Base-by-base conservation (phyloP, 2,888 invertebrate species). In the Dastarcus helophoroides region DNA sequence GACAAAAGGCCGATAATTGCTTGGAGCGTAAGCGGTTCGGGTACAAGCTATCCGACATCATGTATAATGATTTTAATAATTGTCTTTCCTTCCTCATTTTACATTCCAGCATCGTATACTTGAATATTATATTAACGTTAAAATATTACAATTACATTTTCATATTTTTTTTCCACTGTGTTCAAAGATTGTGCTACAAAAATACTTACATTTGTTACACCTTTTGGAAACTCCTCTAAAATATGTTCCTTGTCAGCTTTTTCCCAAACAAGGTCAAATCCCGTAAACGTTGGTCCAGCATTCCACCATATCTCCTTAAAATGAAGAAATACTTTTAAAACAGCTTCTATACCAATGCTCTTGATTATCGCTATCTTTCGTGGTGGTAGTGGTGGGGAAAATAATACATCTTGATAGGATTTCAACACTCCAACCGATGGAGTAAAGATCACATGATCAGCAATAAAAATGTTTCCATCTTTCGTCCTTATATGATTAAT, bases 371-470 rank as follows among this genome's bases (percentile, higher is more conserved):
- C 24, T 9, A 38, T 13, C 33, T 48, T 49, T 1, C 33, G 32
- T 14, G 33, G 32, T 4, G 43, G 40, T 9, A 49, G 33, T 8
- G 10, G 5, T 4, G 50, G 50, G 10, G 32, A 10, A 32, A 50
- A 50, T 11, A 49, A 24, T n/a, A 22, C 33, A 10, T 36, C 22
- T 26, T 48, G 33, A 3, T 32, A 24, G 3, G 39, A 39, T 38
- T 49, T 49, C 22, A 50, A 29, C 1, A 50, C 49, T 5, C 50
- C 50, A n/a, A 49, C 31, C 6, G 50, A 50, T 3, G 49, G 43
- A 0, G 80, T 79, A 2, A 76, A 61, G 12, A 82, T 70, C 1
- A 76, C 73, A 42, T 71, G 71, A 38, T 70, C 68, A 1, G 76
- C 73, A 13, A 43, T 48, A 37, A 64, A 71, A 0, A 41, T 41